These are phyloP conservation scores for Colostygia pectinataria DNA, from an alignment of 2,888 invertebrate species.

Conservation along the genomic window DNA sequence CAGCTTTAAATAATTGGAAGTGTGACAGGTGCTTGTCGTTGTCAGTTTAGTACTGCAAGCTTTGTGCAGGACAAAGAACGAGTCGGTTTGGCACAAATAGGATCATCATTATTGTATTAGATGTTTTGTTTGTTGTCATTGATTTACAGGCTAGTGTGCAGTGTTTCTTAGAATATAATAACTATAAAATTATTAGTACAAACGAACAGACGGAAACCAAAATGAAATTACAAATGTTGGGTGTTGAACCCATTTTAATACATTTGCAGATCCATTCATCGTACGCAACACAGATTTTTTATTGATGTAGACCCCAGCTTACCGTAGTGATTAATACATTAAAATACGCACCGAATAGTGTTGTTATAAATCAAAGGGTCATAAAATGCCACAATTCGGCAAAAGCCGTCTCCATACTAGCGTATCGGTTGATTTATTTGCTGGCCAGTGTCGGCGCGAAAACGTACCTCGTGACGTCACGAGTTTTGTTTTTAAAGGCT, in stretches of 20 bases:
- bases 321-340: slow-evolving; percentile 45
- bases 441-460: slow-evolving; percentile 73
- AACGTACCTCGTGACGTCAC: slow-evolving; percentile 80
- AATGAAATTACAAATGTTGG: no score
- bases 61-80: slow-evolving; percentile 14
- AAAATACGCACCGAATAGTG: slow-evolving; percentile 56
- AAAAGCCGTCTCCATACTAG: slow-evolving; percentile 73
- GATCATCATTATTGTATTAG: slow-evolving; percentile 11
- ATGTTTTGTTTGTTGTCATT: slow-evolving; percentile 15
- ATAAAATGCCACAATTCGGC: slow-evolving; percentile 68
- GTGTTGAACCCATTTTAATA: neutral
- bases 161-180: no score
- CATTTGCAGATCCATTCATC: slow-evolving; percentile 15
- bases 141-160: neutral
- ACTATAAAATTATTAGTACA: no score
- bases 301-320: slow-evolving; percentile 28
- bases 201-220: no score
- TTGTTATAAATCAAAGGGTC: slow-evolving; percentile 60
- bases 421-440: slow-evolving; percentile 74
- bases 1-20: slow-evolving; percentile 16
- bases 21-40: slow-evolving; percentile 7
- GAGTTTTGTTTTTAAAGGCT: slow-evolving; percentile 63
- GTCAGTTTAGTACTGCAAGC: slow-evolving; percentile 13
- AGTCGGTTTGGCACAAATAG: slow-evolving; percentile 2
- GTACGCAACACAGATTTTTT: slow-evolving; percentile 19